Evolutionary conservation across 1,140 invertebrate genomes (phyloP).

Genomic region (Drosophila kohkoa): DNA sequence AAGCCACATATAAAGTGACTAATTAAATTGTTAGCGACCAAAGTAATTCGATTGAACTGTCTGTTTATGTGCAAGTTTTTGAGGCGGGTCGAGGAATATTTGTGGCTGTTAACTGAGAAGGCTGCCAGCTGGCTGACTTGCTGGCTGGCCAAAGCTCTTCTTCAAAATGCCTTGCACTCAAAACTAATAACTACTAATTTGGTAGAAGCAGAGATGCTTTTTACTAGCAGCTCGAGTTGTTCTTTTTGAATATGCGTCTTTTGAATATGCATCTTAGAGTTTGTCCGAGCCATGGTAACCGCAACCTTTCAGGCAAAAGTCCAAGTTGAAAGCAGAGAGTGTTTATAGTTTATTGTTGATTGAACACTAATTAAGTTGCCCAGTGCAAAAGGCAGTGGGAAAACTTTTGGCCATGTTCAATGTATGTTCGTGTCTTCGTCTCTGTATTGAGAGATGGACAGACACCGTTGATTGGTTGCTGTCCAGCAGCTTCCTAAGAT

Average conservation of each 20-base stretch:
- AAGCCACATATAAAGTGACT: constrained; percentile 34
- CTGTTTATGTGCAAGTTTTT: constrained; percentile 33
- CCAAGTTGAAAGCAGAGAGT: constrained; percentile 74
- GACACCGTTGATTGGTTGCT: constrained; percentile 69
- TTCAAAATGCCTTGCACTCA: constrained; percentile 49
- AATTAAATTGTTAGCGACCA: constrained; percentile 48
- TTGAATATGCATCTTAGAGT: constrained; percentile 49
- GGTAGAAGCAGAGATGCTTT: constrained; percentile 22
- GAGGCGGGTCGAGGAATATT: constrained; percentile 6
- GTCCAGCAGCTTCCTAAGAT: constrained; percentile 58
- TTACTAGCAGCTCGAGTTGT: neutral
- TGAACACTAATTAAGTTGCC: constrained; percentile 83
- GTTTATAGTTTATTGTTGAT: constrained; percentile 84
- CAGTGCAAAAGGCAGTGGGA: constrained; percentile 57
- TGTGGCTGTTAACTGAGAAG: constrained; percentile 1
- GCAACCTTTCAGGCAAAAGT: constrained; percentile 77
- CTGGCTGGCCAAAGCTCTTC: neutral
- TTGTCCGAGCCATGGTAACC: constrained; percentile 72
- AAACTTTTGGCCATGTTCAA: constrained; percentile 65
- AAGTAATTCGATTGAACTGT: constrained; percentile 65
- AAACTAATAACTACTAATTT: constrained; percentile 82
- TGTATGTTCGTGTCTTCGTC: neutral
- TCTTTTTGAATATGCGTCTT: constrained; percentile 28
- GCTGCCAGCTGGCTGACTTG: neutral
- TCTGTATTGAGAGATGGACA: constrained; percentile 63